phyloP scores from a whole-genome alignment of 2,888 invertebrate species.

The Gonocerus acuteangulatus region DNA sequence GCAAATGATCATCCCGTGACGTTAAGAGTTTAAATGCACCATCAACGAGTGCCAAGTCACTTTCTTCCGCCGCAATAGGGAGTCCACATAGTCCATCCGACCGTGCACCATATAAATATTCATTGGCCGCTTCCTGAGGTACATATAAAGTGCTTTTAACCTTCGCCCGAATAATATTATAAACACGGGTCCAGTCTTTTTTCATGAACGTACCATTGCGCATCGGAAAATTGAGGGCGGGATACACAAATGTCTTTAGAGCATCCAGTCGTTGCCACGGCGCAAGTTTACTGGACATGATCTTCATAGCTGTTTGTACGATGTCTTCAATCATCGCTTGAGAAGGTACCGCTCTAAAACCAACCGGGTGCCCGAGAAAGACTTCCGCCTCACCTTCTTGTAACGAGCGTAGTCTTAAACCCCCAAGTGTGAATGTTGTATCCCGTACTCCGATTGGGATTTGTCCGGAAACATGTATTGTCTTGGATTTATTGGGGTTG shows the following conservation, averaged over 20 bases:
- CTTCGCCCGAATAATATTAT: neutral
- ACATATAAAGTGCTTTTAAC: conserved; percentile 7
- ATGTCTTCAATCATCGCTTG: neutral
- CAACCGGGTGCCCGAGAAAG: conserved; percentile 15
- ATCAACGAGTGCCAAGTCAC: conserved; percentile 8
- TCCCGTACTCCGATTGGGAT: neutral
- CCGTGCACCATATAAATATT: conserved; percentile 21
- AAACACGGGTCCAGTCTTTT: neutral
- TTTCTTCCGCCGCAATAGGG: conserved; percentile 18
- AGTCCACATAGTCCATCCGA: conserved; percentile 14
- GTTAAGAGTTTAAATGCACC: conserved; percentile 21
- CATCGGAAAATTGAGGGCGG: no score
- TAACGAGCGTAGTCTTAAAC: neutral
- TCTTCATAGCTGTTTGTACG: no score
- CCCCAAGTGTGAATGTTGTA: neutral
- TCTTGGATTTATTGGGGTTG: neutral
- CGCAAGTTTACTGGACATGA: no score
- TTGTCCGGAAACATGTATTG: neutral
- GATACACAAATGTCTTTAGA: neutral
- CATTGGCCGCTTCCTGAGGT: conserved; percentile 23
- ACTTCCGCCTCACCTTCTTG: neutral
- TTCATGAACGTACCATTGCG: neutral
- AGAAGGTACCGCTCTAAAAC: neutral
- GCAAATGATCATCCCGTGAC: neutral
- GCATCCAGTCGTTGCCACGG: no score